Conservation (phyloP, 2,113 vertebrate species). For the Pogona vitticeps region DNA sequence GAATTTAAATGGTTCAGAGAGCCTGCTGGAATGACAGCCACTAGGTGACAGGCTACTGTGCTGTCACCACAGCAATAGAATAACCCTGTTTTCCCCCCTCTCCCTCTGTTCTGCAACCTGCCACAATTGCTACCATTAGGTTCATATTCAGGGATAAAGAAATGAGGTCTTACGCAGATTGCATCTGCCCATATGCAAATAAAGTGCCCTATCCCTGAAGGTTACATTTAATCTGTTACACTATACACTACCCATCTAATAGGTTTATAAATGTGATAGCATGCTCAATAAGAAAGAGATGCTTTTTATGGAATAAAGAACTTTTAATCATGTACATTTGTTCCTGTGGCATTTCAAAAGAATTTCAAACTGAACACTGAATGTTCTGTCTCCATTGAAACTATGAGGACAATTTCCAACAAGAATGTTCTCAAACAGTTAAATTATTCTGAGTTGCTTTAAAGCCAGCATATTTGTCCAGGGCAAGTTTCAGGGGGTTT, state of each 20-base stretch:
- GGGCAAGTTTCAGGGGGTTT: slow-evolving; percentile 57
- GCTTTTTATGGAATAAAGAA: too few relatives aligned
- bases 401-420: neutral
- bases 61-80: neutral
- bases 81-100: neutral
- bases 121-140: neutral
- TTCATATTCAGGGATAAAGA: neutral
- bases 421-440: slow-evolving; percentile 41
- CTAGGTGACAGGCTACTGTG: neutral
- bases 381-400: neutral
- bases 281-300: neutral
- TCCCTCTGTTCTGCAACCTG: neutral
- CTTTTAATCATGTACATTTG: neutral
- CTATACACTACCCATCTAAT: neutral
- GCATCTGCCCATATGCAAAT: neutral
- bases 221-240: neutral
- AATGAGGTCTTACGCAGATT: neutral
- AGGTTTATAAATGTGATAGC: neutral
- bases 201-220: neutral
- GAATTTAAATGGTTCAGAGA: neutral
- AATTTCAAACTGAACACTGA: neutral
- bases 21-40: neutral
- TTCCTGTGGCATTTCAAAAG: neutral
- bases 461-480: slow-evolving; percentile 41
- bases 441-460: slow-evolving; percentile 48